Base-by-base conservation (phyloP, 2,888 invertebrate species). In the Antheraea yamamai region DNA sequence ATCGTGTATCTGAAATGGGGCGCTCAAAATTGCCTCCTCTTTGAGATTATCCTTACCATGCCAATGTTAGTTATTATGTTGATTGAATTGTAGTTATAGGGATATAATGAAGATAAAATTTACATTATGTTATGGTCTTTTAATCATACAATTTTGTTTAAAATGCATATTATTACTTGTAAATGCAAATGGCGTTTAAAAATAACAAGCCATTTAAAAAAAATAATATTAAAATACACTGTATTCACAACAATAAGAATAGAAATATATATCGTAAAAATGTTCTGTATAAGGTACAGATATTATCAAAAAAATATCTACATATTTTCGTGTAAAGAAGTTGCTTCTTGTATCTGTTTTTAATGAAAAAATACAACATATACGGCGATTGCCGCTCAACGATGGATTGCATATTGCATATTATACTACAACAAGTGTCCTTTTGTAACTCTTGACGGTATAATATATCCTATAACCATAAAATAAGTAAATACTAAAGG, bases 1-100 rank as follows among this genome's bases (percentile, higher is more conserved):
- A 91, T 91, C 91, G 87, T 80, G 87, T 86, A 89, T 90, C 90
- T 87, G 81, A 88, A 89, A 88, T 88, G 87, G 88, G 88, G 85
- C 84, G 81, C 84, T 88, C 84, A 83, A 87, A 89, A 90, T 88
- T 87, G 85, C 87, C 85, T 87, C 83, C 88, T 88, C 89, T 89
- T 88, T 89, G 85, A 87, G 87, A 89, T 90, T 89, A 89, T 87
- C 87, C 83, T 83, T 82, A 87, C 87, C 79, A 87, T 83, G 83
- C 84, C 85, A 79, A 86, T 85, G 85, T 81, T 80, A 83, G 81
- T 84, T 83, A 82, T 88, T 90, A 90, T 88, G 86, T 87, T 84
- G 86, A 83, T 80, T 86, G 87, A 89, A 91, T 89, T 85, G 87
- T 61, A 35, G 35, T 26, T 73, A 73, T 73, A 55, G 20, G 20